Percentiles rank a stretch among this genome's conserved stretches.
Evolutionary conservation across 2,797 vertebrate species (phyloP).

Genomic region (Characodon lateralis): DNA sequence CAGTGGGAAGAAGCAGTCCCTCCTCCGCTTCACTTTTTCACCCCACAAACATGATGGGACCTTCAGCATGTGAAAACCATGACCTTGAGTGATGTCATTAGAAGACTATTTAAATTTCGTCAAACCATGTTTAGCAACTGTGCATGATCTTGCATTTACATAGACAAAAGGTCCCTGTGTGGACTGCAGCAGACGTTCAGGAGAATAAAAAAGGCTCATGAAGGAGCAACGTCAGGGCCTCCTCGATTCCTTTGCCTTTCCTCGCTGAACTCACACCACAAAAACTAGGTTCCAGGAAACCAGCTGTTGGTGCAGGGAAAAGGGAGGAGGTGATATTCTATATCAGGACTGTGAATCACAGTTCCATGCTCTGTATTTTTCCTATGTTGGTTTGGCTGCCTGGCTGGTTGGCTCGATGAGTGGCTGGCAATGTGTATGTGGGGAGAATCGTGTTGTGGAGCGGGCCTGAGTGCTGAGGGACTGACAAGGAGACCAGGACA

Average conservation of each 20-base stretch:
- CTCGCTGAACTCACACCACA: constrained; percentile 59
- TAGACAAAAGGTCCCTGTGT: constrained; percentile 38
- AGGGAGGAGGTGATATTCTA: constrained; percentile 78
- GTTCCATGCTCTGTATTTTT: constrained; percentile 80
- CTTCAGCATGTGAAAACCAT: constrained; percentile 48
- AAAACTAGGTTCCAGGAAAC: constrained; percentile 79
- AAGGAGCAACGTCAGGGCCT: constrained; percentile 52
- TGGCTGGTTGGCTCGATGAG: constrained; percentile 57
- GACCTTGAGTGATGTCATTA: constrained; percentile 50
- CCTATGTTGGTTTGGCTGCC: constrained; percentile 72
- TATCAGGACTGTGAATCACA: constrained; percentile 82
- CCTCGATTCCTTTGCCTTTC: constrained; percentile 35
- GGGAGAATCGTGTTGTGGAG: constrained; percentile 72
- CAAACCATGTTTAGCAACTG: constrained; percentile 36
- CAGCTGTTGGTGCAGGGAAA: constrained; percentile 75
- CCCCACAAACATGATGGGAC: constrained; percentile 34
- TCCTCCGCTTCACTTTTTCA: constrained; percentile 47
- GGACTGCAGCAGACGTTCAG: constrained; percentile 46
- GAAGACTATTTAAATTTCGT: constrained; percentile 46
- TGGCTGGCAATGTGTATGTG: constrained; percentile 54
- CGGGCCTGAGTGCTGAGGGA: constrained; percentile 53
- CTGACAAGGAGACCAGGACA: constrained; percentile 59
- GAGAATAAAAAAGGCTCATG: constrained; percentile 27
- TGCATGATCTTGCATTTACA: constrained; percentile 30
- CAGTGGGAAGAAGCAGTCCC: constrained; percentile 37